Evolutionary conservation across 2,888 invertebrate species (phyloP), one percentile per base, ranked within the genome.

Genomic region (Troides helena): DNA sequence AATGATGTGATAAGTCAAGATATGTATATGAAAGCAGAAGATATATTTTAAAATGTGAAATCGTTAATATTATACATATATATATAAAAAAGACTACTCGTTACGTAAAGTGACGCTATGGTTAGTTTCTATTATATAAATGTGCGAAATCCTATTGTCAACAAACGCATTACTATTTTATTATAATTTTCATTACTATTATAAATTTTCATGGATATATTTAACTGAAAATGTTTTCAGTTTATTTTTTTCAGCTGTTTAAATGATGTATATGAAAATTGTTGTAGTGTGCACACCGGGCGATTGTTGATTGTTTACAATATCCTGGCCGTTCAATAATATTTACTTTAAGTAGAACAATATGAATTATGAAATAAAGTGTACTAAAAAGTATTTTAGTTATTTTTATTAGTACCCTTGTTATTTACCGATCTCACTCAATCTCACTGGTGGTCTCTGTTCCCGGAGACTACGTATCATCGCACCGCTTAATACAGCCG

Each of bases 1-100:
- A 90, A 86, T 75, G 79, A 90, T 89, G 92, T 92, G 91, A 92
- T 92, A 90, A 89, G 86, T 85, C 86, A 88, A 79, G 83, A 84
- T 81, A 84, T 76, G 72, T 75, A 76, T 78, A 77, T 75, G 74
- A 74, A 72, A 72, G 71, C 75, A 75, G 75, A 73, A 74, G 74
- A 75, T 77, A 77, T 78, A 78, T 78, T 78, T 78, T 76, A 77
- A 78, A 62, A 14, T 74, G 76, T 76, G 77, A 74, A 76, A 70
- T 36, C 60, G 72, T 76, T 70, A 76, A 74, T 74, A 62, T 4
- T 65, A 61, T 60, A 30, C 5, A 30, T 30, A 30, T 30, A 5
- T 30, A 30, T 30, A 30, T 4, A 30, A 62, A 59, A 46, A 59
- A 62, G 23, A 59, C 23, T 66, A 59, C 59, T 67, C 56, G 67